Evolutionary conservation across 2,888 invertebrate species (phyloP).

Genomic region (Rhogogaster chlorosoma): DNA sequence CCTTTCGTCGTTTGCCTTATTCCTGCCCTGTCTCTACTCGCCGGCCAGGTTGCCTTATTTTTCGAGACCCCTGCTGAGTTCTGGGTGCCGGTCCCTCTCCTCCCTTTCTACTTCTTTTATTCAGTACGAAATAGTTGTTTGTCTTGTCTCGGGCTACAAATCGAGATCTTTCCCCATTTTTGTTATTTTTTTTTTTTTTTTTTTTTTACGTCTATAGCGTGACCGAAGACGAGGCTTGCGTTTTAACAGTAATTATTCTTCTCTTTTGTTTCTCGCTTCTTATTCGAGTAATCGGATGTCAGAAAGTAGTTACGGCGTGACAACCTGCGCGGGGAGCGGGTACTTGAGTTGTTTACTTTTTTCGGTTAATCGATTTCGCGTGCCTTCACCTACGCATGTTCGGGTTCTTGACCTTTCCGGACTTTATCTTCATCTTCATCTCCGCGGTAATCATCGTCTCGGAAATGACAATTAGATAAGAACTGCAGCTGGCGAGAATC

Average conservation of each 20-base stretch:
- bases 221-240: too few relatives aligned
- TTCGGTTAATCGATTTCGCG: conserved; percentile 15
- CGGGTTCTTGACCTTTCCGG: conserved; percentile 31
- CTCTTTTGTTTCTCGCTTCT: conserved; percentile 67
- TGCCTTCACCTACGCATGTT: background rate
- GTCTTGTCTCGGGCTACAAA: background rate
- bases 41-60: background rate
- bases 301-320: background rate
- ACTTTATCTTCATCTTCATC: background rate
- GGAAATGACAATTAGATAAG: background rate
- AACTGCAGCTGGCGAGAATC: background rate
- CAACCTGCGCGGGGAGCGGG: background rate
- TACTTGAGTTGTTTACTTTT: background rate
- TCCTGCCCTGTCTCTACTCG: background rate
- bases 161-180: too few relatives aligned
- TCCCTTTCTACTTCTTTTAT: background rate
- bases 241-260: background rate
- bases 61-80: conserved; percentile 42
- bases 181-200: too few relatives aligned
- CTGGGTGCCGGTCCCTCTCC: conserved; percentile 9
- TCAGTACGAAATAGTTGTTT: background rate
- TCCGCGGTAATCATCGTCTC: background rate
- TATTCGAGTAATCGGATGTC: conserved; percentile 52
- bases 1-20: background rate
- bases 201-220: background rate